These are phyloP conservation scores for Haliaeetus leucogaster DNA, from an alignment of 2,113 vertebrate species.

Conservation along the genomic window DNA sequence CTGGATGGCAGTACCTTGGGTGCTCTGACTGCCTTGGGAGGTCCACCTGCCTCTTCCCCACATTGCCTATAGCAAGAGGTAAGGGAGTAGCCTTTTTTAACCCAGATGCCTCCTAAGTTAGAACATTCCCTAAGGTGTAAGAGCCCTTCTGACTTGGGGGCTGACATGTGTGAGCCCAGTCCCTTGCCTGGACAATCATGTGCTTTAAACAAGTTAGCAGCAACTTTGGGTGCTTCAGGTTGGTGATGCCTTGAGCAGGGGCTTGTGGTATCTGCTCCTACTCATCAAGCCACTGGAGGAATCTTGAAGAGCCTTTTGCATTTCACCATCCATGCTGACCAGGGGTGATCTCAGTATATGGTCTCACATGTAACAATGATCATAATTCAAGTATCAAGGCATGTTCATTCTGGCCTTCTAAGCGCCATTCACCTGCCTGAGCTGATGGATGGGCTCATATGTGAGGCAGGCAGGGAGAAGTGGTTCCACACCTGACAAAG, in stretches of 20 bases:
- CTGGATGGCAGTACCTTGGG: neutral
- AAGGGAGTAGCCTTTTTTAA: neutral
- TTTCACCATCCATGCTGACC: neutral
- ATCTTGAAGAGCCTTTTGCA: neutral
- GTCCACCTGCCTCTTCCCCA: neutral
- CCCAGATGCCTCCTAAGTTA: neutral
- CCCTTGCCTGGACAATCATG: neutral
- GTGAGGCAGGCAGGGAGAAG: neutral
- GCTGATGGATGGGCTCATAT: rapidly evolving
- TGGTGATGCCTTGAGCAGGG: neutral
- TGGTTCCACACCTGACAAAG: neutral
- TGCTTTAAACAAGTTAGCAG: neutral
- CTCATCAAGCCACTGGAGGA: too few relatives aligned
- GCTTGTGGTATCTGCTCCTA: neutral
- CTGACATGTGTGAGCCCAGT: neutral
- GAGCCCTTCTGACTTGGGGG: neutral
- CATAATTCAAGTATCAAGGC: neutral
- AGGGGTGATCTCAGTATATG: neutral
- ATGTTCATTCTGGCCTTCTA: neutral
- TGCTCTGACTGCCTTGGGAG: neutral
- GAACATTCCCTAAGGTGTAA: neutral
- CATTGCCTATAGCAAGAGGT: neutral
- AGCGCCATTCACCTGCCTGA: rapidly evolving
- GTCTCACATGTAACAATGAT: neutral
- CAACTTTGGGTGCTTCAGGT: neutral